These are phyloP conservation scores for Pomatorhinus ruficollis DNA, from an alignment of 2,113 vertebrate species.

Conservation along the genomic window DNA sequence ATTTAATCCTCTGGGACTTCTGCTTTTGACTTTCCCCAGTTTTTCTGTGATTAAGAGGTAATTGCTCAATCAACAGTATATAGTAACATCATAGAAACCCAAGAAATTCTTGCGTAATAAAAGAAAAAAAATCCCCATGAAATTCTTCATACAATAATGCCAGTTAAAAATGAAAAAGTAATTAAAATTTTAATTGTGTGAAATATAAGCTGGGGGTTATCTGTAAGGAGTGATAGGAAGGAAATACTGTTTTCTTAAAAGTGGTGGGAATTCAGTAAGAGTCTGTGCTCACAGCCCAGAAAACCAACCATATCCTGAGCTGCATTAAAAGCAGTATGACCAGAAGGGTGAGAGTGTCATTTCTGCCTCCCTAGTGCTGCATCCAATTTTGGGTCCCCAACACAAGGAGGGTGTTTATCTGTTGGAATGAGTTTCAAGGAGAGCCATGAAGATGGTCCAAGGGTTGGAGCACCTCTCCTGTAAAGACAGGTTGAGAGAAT, in stretches of 20 bases:
- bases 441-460: no score
- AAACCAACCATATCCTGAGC: background rate
- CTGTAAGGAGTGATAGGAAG: background rate
- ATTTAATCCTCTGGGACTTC: background rate
- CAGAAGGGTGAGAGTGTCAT: no score
- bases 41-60: background rate
- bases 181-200: background rate
- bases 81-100: background rate
- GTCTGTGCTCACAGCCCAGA: background rate
- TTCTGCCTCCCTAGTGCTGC: background rate
- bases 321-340: background rate
- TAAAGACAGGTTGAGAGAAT: background rate
- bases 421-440: background rate
- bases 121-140: background rate
- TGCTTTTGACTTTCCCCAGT: fast-evolving
- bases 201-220: background rate
- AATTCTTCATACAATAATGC: background rate
- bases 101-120: background rate
- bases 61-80: background rate
- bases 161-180: background rate
- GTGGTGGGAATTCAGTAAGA: background rate
- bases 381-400: background rate
- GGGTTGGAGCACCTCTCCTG: background rate
- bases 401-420: background rate
- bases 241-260: background rate